A percentile compares a stretch with the other conserved stretches of the same genome.
phyloP scores from a whole-genome alignment of 2,797 vertebrate genomes.

The Craterocephalus amniculus region DNA sequence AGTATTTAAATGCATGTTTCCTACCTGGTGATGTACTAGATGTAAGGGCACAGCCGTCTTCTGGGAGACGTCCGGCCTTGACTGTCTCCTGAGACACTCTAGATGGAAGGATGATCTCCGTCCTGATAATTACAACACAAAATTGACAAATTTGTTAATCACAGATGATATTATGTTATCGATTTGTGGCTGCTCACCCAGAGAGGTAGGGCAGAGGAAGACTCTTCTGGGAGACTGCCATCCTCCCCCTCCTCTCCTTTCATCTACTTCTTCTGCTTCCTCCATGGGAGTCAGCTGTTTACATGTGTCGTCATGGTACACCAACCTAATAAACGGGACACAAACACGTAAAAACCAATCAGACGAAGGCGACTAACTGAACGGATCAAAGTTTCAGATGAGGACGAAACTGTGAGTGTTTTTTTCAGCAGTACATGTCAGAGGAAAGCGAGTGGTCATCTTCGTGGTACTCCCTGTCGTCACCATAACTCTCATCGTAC shows the following conservation, averaged over 20 bases:
- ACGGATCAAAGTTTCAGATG: slow-evolving; percentile 1
- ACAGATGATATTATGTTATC: not conserved
- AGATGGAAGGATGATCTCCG: slow-evolving; percentile 97
- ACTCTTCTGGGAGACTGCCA: slow-evolving; percentile 90
- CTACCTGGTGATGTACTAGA: slow-evolving; percentile 96
- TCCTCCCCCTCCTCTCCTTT: slow-evolving; percentile 76
- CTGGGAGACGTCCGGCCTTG: slow-evolving; percentile 89
- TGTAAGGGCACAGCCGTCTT: slow-evolving; percentile 93
- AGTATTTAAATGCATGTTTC: not conserved
- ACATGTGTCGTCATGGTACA: slow-evolving; percentile 92
- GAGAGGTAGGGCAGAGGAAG: slow-evolving; percentile 92
- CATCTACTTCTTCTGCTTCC: slow-evolving; percentile 78
- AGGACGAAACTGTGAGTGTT: slow-evolving; percentile 22
- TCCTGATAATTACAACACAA: slow-evolving; percentile 72
- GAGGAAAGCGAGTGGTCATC: slow-evolving; percentile 91
- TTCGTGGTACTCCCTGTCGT: slow-evolving; percentile 87
- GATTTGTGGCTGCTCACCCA: slow-evolving; percentile 77
- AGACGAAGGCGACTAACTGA: not conserved
- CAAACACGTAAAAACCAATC: slow-evolving; percentile 24
- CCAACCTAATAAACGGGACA: slow-evolving; percentile 82
- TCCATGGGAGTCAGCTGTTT: slow-evolving; percentile 91
- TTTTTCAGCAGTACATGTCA: slow-evolving; percentile 85
- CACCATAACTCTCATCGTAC: slow-evolving; percentile 86
- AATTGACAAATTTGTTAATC: not conserved
- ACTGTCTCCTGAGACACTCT: slow-evolving; percentile 95